phyloP scores from a whole-genome alignment of 2,113 vertebrate species.

The Limanda limanda region DNA sequence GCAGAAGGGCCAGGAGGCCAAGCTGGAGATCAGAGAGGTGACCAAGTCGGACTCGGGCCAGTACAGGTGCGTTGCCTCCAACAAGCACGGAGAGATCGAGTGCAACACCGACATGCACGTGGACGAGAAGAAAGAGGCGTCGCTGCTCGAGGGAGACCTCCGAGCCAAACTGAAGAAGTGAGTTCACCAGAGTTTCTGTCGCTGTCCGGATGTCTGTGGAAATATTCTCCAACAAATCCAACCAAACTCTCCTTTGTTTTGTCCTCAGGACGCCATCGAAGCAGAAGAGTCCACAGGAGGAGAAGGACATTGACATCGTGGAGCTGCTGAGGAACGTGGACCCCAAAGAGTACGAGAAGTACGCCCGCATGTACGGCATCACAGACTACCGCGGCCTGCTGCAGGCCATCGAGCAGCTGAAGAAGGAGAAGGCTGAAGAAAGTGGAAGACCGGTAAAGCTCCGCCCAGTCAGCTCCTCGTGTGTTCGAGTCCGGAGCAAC shows the following conservation, averaged over 20 bases:
- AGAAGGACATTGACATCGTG: slow-evolving; percentile 94
- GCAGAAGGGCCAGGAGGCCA: slow-evolving; percentile 91
- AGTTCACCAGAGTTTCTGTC: slow-evolving; percentile 2
- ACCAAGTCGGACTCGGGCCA: slow-evolving; percentile 92
- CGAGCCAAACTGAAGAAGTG: slow-evolving; percentile 96
- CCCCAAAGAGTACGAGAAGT: slow-evolving; percentile 99
- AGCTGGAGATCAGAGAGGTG: slow-evolving; percentile 90
- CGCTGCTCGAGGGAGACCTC: slow-evolving; percentile 88
- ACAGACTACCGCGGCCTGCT: slow-evolving; percentile 98
- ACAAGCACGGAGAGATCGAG: slow-evolving; percentile 93
- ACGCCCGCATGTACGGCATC: slow-evolving; percentile 98
- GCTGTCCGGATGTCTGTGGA: background rate
- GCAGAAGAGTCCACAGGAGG: slow-evolving; percentile 91
- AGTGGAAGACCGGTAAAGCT: slow-evolving; percentile 88
- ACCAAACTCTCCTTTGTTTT: background rate
- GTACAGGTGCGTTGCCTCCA: slow-evolving; percentile 92
- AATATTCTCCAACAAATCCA: background rate
- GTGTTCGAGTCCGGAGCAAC: background rate
- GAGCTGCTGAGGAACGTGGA: slow-evolving; percentile 98
- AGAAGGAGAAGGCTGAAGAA: slow-evolving; percentile 90
- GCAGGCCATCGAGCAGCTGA: slow-evolving; percentile 95
- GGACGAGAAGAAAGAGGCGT: slow-evolving; percentile 88
- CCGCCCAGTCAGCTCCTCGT: accelerated
- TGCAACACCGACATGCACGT: slow-evolving; percentile 88
- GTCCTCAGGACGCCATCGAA: slow-evolving; percentile 89